Evolutionary conservation across 1,140 invertebrate species (phyloP).

Genomic region (Drosophila nannoptera): DNA sequence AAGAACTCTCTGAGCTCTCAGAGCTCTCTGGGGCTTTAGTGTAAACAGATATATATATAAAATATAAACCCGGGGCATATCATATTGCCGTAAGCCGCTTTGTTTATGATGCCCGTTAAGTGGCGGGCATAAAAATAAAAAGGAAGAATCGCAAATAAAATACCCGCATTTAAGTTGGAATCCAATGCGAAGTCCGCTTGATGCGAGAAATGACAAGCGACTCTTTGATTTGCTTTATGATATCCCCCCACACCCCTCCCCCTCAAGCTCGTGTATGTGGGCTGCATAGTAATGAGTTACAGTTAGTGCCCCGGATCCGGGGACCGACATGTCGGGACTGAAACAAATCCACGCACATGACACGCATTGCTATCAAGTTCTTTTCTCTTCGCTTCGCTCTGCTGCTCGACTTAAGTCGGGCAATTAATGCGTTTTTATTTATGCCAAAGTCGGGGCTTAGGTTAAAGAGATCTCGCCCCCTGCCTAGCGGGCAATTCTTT

Average conservation of each 20-base stretch:
- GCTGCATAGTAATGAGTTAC: constrained; percentile 69
- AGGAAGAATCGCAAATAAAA: constrained; percentile 43
- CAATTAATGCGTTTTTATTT: constrained; percentile 72
- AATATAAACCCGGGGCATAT: not conserved
- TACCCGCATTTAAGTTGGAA: constrained; percentile 31
- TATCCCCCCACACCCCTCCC: constrained; percentile 23
- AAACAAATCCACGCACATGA: constrained; percentile 33
- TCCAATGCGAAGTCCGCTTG: constrained; percentile 40
- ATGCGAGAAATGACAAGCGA: constrained; percentile 73
- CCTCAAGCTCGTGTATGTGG: too few species aligned
- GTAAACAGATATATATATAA: not conserved
- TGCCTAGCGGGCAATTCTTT: constrained; percentile 20
- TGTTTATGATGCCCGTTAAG: constrained; percentile 22
- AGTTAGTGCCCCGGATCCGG: constrained; percentile 11
- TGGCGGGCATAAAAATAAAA: constrained; percentile 26
- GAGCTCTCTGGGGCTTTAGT: not conserved
- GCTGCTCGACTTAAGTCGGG: constrained; percentile 34
- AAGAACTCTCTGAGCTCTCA: not conserved
- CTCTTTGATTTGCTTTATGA: constrained; percentile 64
- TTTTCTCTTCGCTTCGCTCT: constrained; percentile 9
- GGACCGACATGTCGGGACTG: constrained; percentile 22
- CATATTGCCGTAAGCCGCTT: not conserved
- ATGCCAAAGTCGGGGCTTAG: constrained; percentile 54
- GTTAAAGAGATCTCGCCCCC: constrained; percentile 19
- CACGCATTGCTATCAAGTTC: constrained; percentile 44